Evolutionary conservation across 2,888 invertebrate species (phyloP).

Genomic region (Patella pellucida): DNA sequence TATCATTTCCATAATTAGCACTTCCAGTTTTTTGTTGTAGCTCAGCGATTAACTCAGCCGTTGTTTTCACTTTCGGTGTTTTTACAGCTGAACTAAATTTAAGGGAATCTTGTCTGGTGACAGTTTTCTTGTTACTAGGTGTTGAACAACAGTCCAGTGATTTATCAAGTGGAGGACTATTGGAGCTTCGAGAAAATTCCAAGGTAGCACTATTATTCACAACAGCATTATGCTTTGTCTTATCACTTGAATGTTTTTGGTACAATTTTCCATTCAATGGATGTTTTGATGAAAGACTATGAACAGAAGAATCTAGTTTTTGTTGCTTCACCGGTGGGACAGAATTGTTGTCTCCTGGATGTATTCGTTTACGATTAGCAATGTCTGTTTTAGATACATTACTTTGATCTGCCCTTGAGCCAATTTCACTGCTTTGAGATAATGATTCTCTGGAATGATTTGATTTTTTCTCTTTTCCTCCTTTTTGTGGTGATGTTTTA

Average conservation of each 20-base stretch:
- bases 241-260: not conserved
- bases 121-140: not conserved
- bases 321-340: slow-evolving; percentile 31
- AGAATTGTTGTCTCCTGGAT: slow-evolving; percentile 15
- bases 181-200: not conserved
- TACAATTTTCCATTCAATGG: slow-evolving; percentile 23
- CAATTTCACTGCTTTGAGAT: slow-evolving; percentile 34
- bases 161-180: not conserved
- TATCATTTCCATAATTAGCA: slow-evolving; percentile 53
- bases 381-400: slow-evolving; percentile 50
- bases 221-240: not conserved
- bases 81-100: slow-evolving; percentile 33
- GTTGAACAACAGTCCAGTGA: slow-evolving; percentile 1
- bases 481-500: slow-evolving; percentile 21
- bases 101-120: not conserved
- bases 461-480: slow-evolving; percentile 20
- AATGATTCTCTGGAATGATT: slow-evolving; percentile 45
- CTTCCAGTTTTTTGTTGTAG: slow-evolving; percentile 75
- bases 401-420: slow-evolving; percentile 42
- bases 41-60: slow-evolving; percentile 85
- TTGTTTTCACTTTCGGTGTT: slow-evolving; percentile 79
- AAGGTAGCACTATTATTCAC: not conserved
- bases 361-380: slow-evolving; percentile 46
- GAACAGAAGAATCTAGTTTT: slow-evolving; percentile 31
- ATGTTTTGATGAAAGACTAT: slow-evolving; percentile 35